Base-by-base conservation (phyloP, 2,888 invertebrate species). In the Phaonia tiefii region DNA sequence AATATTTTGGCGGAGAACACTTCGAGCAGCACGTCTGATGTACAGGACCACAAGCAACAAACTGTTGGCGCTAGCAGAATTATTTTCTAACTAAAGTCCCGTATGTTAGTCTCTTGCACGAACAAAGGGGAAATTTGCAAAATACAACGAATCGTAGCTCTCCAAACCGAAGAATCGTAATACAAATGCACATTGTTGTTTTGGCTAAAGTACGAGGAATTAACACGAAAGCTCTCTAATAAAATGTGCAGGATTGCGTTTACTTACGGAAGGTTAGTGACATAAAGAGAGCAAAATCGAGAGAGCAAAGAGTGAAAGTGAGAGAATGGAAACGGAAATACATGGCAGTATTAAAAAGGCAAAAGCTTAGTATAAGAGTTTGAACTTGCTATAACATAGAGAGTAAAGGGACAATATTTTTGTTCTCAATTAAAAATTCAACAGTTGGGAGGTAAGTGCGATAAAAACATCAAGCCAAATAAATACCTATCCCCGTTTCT, bases 41-140 rank as follows among this genome's bases (percentile, higher is more conserved):
- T 84, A 85, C 84, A 84, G 83, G 85, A 89, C 86, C 85, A 86
- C 86, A 86, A 88, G 89, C 89, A 90, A 90, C 90, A 90, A 90
- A 90, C 90, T 90, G 89, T 89, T 90, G 89, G 89, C 87, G 86
- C 83, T 76, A 83, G 83, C 69, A 67, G 69, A 75, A 69, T 26
- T 75, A 56, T 54, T 67, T 3, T 56, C 70, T 63, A 17, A 69
- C 67, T 71, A 22, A 44, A 65, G 75, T 75, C 72, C 69, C 69
- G 46, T 51, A 42, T 54, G 8, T 60, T 26, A 65, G 75, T 69
- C 69, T 72, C 72, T 60, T 73, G 20, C 60, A 60, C 20, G 1
- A 60, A 60, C 37, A 37, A 37, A 17, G 15, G 54, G n/a, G n/a
- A n/a, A n/a, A n/a, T n/a, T n/a, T n/a, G n/a, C n/a, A n/a, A n/a